A percentile compares a stretch with the other conserved stretches of the same genome.
These are phyloP conservation scores for Bergia puertoricense DNA, from an alignment of 92 coral and sea anemone genomes.

Conservation along the genomic window DNA sequence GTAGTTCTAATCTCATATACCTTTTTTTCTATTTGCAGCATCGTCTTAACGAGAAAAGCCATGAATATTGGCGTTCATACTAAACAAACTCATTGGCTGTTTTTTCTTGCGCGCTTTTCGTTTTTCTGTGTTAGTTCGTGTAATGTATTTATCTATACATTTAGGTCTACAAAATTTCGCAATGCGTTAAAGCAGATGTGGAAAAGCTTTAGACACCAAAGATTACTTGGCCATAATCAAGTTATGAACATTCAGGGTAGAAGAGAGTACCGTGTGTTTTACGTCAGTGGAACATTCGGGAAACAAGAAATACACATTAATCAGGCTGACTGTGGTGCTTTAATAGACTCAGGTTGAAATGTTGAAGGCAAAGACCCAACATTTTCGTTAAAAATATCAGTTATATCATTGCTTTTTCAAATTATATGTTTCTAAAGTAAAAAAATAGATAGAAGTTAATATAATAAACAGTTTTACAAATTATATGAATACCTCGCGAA, in stretches of 20 bases:
- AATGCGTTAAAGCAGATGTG: neutral
- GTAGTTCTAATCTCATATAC: neutral
- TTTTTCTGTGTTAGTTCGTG: neutral
- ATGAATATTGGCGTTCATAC: neutral
- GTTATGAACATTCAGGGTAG: neutral
- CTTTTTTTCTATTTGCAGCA: neutral
- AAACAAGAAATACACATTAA: neutral
- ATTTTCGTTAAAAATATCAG: too few species aligned
- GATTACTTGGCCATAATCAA: neutral
- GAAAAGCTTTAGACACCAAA: neutral
- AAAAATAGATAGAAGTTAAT: too few species aligned
- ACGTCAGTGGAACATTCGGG: conserved; percentile 3
- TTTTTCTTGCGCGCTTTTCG: neutral
- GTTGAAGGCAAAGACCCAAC: neutral
- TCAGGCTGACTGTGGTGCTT: neutral
- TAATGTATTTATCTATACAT: neutral
- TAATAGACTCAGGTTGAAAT: neutral
- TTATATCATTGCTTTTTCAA: too few species aligned
- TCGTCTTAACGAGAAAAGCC: neutral
- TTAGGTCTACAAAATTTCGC: neutral
- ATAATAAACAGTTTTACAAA: too few species aligned
- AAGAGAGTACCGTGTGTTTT: neutral
- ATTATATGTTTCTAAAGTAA: too few species aligned
- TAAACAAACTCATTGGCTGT: neutral
- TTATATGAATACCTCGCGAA: too few species aligned